Conservation (phyloP, 2,113 vertebrate genomes). For the Panurus biarmicus region DNA sequence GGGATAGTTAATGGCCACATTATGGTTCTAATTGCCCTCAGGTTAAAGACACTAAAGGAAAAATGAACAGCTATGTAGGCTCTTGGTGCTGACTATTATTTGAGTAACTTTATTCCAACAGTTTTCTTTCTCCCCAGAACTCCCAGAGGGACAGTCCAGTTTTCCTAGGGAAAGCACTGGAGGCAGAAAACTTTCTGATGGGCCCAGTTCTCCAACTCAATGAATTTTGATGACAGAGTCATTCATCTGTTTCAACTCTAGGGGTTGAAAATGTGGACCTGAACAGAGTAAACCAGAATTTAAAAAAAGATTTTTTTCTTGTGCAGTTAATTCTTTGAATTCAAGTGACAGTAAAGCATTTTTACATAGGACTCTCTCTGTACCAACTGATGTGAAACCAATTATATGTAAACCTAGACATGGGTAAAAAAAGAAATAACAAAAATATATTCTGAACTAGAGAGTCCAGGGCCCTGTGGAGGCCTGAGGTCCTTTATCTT, state of each 20-base stretch:
- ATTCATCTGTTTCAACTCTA: background rate
- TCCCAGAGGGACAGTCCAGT: background rate
- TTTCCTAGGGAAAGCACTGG: background rate
- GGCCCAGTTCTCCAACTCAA: background rate
- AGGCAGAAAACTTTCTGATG: background rate
- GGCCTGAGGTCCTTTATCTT: background rate
- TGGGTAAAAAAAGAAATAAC: rapidly evolving
- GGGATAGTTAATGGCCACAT: background rate
- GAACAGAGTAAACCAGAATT: background rate
- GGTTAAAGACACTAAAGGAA: background rate
- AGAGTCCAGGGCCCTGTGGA: background rate
- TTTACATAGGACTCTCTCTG: background rate
- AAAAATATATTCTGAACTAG: background rate
- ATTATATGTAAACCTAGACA: background rate
- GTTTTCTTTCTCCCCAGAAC: background rate
- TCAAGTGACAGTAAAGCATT: background rate
- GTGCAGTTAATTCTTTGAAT: background rate
- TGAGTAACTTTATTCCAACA: background rate
- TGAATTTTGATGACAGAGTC: background rate
- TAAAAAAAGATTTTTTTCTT: background rate
- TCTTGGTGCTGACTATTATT: background rate
- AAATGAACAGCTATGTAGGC: background rate
- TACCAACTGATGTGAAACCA: background rate
- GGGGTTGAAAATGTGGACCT: background rate
- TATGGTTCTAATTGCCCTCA: background rate